Evolutionary conservation across 2,113 vertebrate genomes (phyloP), one percentile per base, ranked within the genome.

Genomic region (Phyllopteryx taeniolatus): DNA sequence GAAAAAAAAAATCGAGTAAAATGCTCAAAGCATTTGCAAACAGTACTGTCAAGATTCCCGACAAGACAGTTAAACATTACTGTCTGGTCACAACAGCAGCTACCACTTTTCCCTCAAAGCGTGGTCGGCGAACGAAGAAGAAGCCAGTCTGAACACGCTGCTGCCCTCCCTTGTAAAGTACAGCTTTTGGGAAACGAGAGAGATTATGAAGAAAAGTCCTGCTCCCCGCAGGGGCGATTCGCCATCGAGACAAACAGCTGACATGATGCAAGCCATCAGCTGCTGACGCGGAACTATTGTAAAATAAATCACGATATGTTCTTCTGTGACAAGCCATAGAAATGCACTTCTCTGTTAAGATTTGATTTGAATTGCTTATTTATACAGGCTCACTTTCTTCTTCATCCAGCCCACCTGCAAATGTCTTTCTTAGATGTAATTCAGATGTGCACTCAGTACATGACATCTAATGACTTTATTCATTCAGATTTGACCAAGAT

Each of bases 61-160:
- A 51, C 70, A 35, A 67, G 79, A 76, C 78, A 64, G 70, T 79
- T 70, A 77, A 75, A 57, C 62, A 31, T 79, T 83, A 19, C 33
- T 79, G 72, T 83, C 70, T 85, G 65, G 42, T 69, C 59, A 42
- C 72, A 70, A 33, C 69, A 66, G 59, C 77, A 66, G 71, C 63
- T 66, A 67, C 72, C 61, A 71, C 69, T 78, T 46, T 69, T 33
- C 62, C 84, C 87, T 74, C 42, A 80, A 83, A 79, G 77, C 27
- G 13, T 31, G 53, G 22, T 27, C n/a, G 22, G 54, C 44, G 11
- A 46, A 12, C n/a, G 9, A 57, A 39, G 60, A 49, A 74, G 75
- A 79, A 73, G 83, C 89, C 85, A 78, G 89, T 91, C 85, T 83
- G 86, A 91, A 90, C 89, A 80, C 89, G 88, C 85, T 51, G 51